Base-by-base conservation (phyloP, 1,140 invertebrate genomes). In the Holotrichia oblita region DNA sequence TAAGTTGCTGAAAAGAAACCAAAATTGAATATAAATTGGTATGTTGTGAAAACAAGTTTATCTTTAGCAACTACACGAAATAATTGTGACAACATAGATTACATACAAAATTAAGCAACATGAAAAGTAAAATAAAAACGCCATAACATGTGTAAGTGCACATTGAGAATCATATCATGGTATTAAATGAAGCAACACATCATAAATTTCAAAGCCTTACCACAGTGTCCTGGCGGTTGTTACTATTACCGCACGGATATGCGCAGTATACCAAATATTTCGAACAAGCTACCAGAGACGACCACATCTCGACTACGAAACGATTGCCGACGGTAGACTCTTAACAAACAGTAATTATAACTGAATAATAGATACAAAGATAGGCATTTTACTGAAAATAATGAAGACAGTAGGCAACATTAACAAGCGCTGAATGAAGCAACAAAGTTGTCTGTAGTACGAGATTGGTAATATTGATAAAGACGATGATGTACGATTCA, bases 1-100 rank as follows among this genome's bases (percentile, higher is more conserved):
- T 97, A 80, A 98, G 91, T 94, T 97, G 95, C 96, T 98, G 89
- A 92, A 81, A 81, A 82, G 83, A 84, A 83, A 83, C 34, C 2
- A 6, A 72, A 72, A 6, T 72, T 72, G 4, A 72, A 72, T 55
- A 55, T 6, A 6, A 55, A 12, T 55, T 55, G 48, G 4, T 55
- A 55, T n/a, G 14, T 55, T n/a, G 14, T n/a, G 48, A 55, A 55
- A 0, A n/a, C 6, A n/a, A 55, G 14, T 12, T 55, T 55, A n/a
- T 55, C 3, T 0, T 6, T n/a, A 6, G 14, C 3, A 55, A 55
- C 17, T n/a, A 48, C n/a, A 48, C 3, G 44, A 55, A 55, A 55
- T 17, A 55, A n/a, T 55, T 17, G 14, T 55, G 14, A 55, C 48
- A 55, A 55, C 48, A 55, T n/a, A n/a, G 14, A 55, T 55, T 17